Conservation (phyloP, 2,888 invertebrate species). For the Chrysotoxum bicinctum region DNA sequence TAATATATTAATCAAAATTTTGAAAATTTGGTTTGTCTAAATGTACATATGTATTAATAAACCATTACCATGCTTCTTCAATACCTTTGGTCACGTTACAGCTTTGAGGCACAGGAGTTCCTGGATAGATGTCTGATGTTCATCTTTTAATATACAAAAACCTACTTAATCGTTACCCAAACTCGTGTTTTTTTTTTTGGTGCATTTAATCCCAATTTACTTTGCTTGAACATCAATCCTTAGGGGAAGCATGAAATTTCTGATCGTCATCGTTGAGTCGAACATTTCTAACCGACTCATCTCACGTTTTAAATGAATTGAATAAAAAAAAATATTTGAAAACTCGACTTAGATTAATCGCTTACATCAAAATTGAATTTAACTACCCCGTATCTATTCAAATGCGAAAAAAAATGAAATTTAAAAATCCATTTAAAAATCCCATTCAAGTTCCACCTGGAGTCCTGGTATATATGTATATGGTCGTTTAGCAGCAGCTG, state of each 20-base stretch:
- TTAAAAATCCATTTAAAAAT: slow-evolving; percentile 18
- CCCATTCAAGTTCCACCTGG: slow-evolving; percentile 38
- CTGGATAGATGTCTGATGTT: no score
- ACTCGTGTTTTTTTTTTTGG: no score
- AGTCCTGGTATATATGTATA: background rate
- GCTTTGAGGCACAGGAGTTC: no score
- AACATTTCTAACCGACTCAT: background rate
- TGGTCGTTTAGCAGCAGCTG: background rate
- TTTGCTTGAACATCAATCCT: background rate
- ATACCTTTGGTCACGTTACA: no score
- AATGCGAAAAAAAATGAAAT: background rate
- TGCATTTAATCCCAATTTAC: no score
- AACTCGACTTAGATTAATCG: background rate
- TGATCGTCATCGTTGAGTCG: background rate
- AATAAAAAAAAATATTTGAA: background rate
- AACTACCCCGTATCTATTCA: background rate
- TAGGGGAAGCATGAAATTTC: background rate
- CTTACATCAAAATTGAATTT: background rate
- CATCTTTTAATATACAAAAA: no score
- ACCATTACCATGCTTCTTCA: no score
- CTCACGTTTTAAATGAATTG: background rate
- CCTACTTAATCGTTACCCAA: no score
- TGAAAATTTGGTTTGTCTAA: no score
- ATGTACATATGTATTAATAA: no score
- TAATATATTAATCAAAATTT: no score